Conservation (phyloP, 2,113 vertebrate genomes). For the Salvelinus namaycush region DNA sequence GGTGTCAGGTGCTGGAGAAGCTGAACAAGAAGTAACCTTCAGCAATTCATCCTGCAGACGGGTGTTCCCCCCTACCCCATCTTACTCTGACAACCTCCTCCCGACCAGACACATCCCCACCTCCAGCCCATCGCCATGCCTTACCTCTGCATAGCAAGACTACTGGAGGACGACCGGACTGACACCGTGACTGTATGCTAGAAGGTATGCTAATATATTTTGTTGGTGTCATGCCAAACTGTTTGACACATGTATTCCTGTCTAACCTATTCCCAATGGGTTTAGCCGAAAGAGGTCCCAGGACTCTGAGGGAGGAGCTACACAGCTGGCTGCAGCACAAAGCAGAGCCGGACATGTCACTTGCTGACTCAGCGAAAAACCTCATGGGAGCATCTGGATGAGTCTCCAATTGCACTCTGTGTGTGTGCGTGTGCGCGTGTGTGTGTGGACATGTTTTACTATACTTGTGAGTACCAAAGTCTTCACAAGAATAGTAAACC, state of each 20-base stretch:
- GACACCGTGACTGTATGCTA: not conserved
- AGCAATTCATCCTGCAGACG: constrained; percentile 90
- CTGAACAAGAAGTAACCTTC: constrained; percentile 91
- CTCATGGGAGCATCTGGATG: no score
- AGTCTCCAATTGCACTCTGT: no score
- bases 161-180: constrained; percentile 36
- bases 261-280: no score
- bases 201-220: not conserved
- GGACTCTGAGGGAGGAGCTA: no score
- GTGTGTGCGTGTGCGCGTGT: no score
- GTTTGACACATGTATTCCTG: not conserved
- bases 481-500: no score
- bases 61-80: constrained; percentile 51
- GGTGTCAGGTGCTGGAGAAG: constrained; percentile 78
- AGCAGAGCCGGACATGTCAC: no score
- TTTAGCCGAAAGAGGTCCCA: not conserved
- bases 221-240: not conserved
- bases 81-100: constrained; percentile 27
- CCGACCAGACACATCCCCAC: constrained; percentile 13
- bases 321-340: no score
- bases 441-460: no score
- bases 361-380: not conserved
- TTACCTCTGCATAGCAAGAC: constrained; percentile 40
- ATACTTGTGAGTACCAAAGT: no score
- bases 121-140: not conserved